Conservation (phyloP, 37 sponge, comb jelly and placozoan genomes). For the Diacarnus erythraeanus region DNA sequence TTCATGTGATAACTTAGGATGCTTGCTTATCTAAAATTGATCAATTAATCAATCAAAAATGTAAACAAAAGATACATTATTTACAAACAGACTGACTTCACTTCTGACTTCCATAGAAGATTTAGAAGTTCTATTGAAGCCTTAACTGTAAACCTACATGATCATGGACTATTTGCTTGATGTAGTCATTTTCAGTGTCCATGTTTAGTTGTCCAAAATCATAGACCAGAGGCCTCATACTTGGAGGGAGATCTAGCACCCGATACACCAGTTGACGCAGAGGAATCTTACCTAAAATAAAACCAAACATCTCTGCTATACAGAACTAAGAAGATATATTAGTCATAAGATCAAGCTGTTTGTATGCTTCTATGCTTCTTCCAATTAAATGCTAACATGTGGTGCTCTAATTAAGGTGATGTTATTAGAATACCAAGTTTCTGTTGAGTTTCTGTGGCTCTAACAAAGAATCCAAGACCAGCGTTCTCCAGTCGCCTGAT, state of each 20-base stretch:
- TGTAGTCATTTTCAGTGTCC: constrained; percentile 71
- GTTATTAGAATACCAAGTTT: constrained; percentile 53
- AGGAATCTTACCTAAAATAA: constrained; percentile 77
- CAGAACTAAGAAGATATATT: too few species aligned
- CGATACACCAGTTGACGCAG: constrained; percentile 92
- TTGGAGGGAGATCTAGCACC: constrained; percentile 88
- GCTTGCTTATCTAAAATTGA: constrained; percentile 9
- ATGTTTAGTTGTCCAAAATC: constrained; percentile 91
- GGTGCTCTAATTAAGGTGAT: too few species aligned
- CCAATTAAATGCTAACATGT: too few species aligned
- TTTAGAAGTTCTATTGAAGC: neutral
- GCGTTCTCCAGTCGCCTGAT: constrained; percentile 81
- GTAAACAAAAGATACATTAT: neutral
- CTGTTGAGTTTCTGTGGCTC: constrained; percentile 34
- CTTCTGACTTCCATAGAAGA: too few species aligned
- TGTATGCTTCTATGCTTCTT: too few species aligned
- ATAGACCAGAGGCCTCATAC: constrained; percentile 90
- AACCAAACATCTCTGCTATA: too few species aligned
- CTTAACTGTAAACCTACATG: constrained; percentile 48
- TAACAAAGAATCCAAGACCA: constrained; percentile 82
- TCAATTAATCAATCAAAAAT: neutral
- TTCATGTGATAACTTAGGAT: neutral
- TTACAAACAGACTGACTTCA: too few species aligned
- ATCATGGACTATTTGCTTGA: constrained; percentile 72
- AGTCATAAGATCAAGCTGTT: too few species aligned